These are phyloP conservation scores for Myiagra hebetior DNA, from an alignment of 2,113 vertebrate genomes.

Conservation along the genomic window DNA sequence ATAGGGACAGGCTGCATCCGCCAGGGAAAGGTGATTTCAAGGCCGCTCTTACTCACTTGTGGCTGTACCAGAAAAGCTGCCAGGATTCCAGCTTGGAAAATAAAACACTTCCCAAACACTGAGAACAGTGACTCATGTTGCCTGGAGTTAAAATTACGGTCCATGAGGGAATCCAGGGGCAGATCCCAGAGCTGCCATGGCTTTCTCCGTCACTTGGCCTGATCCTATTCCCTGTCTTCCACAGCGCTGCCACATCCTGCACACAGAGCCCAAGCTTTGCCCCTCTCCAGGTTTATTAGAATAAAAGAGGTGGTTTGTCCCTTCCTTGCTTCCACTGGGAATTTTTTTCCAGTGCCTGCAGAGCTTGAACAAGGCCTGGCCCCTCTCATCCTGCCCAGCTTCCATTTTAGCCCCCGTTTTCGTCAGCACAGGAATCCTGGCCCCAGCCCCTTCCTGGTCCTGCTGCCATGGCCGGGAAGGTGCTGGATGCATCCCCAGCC, in stretches of 20 bases:
- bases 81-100: background rate
- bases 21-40: background rate
- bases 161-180: fast-evolving
- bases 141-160: background rate
- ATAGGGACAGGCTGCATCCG: background rate
- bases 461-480: fast-evolving
- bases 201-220: background rate
- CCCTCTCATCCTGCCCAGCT: background rate
- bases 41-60: background rate
- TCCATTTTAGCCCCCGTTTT: background rate
- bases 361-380: background rate
- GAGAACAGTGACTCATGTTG: background rate
- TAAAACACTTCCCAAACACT: background rate
- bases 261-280: fast-evolving
- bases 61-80: background rate
- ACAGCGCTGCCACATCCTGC: fast-evolving
- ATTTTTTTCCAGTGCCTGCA: background rate
- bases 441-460: background rate
- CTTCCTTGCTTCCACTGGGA: background rate
- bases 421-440: fast-evolving
- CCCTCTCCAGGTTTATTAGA: background rate
- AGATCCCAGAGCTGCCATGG: fast-evolving
- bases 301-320: background rate
- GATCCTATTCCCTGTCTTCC: background rate
- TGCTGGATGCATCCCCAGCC: background rate